These are phyloP conservation scores for Heteromormyrus szaboi DNA, from an alignment of 2,797 vertebrate species.

Conservation along the genomic window DNA sequence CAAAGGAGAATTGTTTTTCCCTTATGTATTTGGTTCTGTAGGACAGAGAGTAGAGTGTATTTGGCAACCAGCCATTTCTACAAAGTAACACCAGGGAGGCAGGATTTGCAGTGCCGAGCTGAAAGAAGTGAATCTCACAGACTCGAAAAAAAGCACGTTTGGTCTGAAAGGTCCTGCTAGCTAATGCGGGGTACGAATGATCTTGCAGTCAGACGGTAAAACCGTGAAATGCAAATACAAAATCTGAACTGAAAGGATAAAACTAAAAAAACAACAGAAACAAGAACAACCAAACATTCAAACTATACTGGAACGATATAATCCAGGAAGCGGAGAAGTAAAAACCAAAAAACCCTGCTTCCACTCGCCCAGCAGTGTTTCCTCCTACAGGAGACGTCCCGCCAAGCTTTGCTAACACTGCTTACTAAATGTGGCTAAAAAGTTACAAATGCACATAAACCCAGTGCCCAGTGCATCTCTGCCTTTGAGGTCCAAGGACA, in stretches of 20 bases:
- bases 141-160: background rate
- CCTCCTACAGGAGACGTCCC: background rate
- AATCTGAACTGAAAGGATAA: background rate
- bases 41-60: background rate
- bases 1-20: background rate
- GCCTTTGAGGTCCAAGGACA: background rate
- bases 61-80: background rate
- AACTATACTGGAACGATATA: background rate
- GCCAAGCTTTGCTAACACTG: background rate
- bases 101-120: background rate
- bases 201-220: background rate
- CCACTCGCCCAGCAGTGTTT: background rate
- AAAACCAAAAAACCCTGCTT: background rate
- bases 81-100: background rate
- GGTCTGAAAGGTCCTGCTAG: background rate
- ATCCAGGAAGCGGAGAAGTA: background rate
- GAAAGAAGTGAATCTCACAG: background rate
- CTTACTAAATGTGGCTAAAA: background rate
- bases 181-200: background rate
- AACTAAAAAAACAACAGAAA: background rate
- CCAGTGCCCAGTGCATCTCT: background rate
- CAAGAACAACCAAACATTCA: background rate
- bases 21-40: background rate
- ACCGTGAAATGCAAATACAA: background rate
- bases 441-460: no score